phyloP scores from a whole-genome alignment of 2,797 vertebrate genomes.

The Anguilla megastoma region DNA sequence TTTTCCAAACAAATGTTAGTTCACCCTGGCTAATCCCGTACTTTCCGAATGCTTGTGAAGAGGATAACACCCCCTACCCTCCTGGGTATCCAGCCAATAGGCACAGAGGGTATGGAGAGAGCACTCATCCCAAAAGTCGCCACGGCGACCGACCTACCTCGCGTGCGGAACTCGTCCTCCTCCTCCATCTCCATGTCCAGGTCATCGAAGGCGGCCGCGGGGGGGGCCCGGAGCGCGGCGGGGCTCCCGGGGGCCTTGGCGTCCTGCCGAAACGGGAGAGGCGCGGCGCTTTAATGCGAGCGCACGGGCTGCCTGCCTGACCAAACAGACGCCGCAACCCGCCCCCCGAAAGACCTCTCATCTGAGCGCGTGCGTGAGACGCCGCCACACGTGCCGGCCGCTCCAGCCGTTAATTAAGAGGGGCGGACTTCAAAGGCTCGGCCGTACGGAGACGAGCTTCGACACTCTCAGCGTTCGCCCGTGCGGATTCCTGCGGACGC shows the following conservation, averaged over 20 bases:
- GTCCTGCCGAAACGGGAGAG: slow-evolving; percentile 72
- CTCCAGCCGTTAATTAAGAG: background rate
- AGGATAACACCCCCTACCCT: background rate
- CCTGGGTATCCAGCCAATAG: background rate
- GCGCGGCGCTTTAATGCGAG: background rate
- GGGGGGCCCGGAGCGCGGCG: slow-evolving; percentile 82
- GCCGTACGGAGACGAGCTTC: background rate
- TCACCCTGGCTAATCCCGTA: background rate
- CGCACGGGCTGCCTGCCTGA: background rate
- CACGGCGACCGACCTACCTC: slow-evolving; percentile 72
- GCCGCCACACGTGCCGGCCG: background rate
- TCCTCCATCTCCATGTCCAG: slow-evolving; percentile 91
- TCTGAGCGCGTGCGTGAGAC: background rate
- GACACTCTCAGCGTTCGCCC: too few relatives aligned
- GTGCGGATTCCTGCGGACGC: background rate
- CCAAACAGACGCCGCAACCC: background rate
- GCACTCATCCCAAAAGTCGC: background rate
- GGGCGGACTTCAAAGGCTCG: slow-evolving; percentile 13
- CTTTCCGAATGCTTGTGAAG: background rate
- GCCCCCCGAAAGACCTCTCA: background rate
- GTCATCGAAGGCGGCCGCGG: slow-evolving; percentile 84
- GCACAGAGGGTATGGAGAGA: background rate
- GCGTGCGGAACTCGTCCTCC: slow-evolving; percentile 86
- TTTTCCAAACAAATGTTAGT: background rate
- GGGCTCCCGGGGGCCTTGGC: slow-evolving; percentile 81